phyloP scores from a whole-genome alignment of 1,140 invertebrate species.

The Ceratoteleas bidentatus region DNA sequence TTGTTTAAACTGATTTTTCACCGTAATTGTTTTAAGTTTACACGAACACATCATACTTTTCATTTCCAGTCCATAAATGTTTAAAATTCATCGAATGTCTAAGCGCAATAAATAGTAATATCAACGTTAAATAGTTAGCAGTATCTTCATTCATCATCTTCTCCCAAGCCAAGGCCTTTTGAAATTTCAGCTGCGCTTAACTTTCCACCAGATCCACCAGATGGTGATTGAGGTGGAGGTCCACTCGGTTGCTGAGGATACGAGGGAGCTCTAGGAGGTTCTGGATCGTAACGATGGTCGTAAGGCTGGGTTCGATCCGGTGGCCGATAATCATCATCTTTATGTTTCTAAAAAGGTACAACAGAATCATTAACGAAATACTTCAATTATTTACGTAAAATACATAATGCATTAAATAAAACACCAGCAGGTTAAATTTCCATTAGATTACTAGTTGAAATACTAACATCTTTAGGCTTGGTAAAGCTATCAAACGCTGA shows the following conservation, averaged over 20 bases:
- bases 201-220: slow-evolving; percentile 70
- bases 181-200: slow-evolving; percentile 77
- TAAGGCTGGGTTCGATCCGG: slow-evolving; percentile 28
- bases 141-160: slow-evolving; percentile 72
- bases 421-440: too few relatives aligned
- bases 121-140: too few relatives aligned
- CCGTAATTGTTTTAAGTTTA: too few relatives aligned
- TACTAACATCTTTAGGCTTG: slow-evolving; percentile 73
- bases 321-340: slow-evolving; percentile 22
- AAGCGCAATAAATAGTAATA: too few relatives aligned
- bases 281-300: slow-evolving; percentile 42
- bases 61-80: too few relatives aligned
- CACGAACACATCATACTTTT: not conserved
- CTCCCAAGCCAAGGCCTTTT: slow-evolving; percentile 75
- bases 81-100: too few relatives aligned
- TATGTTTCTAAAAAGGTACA: slow-evolving; percentile 31
- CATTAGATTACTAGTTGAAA: not conserved
- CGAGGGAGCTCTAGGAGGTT: slow-evolving; percentile 31
- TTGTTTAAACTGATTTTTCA: too few relatives aligned
- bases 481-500: slow-evolving; percentile 74
- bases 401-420: too few relatives aligned
- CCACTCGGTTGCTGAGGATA: slow-evolving; percentile 42
- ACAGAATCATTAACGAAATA: slow-evolving; percentile 6
- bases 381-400: too few relatives aligned
- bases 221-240: slow-evolving; percentile 57